Evolutionary conservation across 2,113 vertebrate species (phyloP), one percentile per base, ranked within the genome.

Genomic region (Morphnarchus princeps): DNA sequence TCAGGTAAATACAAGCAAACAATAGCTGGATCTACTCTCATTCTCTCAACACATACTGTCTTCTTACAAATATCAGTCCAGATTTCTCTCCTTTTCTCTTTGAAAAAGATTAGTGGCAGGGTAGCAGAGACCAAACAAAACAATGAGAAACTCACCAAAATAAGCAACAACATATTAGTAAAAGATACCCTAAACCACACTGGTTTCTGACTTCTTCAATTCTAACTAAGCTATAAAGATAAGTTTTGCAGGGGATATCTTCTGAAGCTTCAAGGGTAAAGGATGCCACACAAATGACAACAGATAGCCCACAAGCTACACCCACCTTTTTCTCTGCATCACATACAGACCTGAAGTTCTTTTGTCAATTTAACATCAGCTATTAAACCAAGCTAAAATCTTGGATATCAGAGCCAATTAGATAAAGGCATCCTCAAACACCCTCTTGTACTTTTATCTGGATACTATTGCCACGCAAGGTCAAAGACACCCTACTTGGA

Each of bases 41-140:
- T 19, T 77, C 58, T 36, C 45, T 52, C 3, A 1, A 29, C 42
- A 34, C 0, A 1, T n/a, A 59, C 36, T 13, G 11, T 34, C 6
- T 38, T 57, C 57, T 54, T 49, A 62, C 7, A 79, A 66, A 28
- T 6, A 91, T 2, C 19, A n/a, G n/a, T 9, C 17, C 1, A 0
- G 10, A 91, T 28, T 69, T 38, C 66, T 82, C 77, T 50, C 26
- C 59, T 50, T 45, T 73, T 42, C 61, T 69, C 69, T 79, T 36
- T 24, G 7, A 45, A 85, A 62, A 50, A 12, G 40, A 4, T 49
- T 16, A 83, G 16, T 16, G 20, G 20, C 47, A 94, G 14, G 12
- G 8, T 28, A 85, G 31, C 42, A 88, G 21, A 77, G 22, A 62
- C 4, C 8, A 47, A 72, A 54, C 13, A 81, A 73, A 85, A 26